A percentile compares a stretch with the other conserved stretches of the same genome.
These are phyloP conservation scores for Megathymus violae DNA, from an alignment of 1,140 invertebrate species.

Conservation along the genomic window DNA sequence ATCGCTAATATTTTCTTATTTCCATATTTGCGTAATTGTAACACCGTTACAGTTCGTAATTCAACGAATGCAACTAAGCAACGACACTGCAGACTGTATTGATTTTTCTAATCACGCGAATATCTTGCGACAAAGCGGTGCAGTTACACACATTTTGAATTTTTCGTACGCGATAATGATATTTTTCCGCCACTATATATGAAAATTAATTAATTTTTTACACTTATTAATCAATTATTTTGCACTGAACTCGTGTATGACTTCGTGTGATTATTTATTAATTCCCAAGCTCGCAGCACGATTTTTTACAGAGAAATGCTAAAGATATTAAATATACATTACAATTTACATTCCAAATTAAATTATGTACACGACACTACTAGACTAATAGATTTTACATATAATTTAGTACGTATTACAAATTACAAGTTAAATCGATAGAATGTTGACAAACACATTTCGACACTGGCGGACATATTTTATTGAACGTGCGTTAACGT, in stretches of 20 bases:
- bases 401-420: background rate
- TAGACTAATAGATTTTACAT: background rate
- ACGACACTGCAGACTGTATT: slow-evolving; percentile 69
- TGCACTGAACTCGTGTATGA: background rate
- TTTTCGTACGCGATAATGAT: slow-evolving; percentile 7
- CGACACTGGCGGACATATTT: slow-evolving; percentile 46
- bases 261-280: background rate
- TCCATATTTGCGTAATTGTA: slow-evolving; percentile 32
- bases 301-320: background rate
- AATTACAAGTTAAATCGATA: slow-evolving; percentile 54
- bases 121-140: slow-evolving; percentile 35
- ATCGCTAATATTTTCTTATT: slow-evolving; percentile 15
- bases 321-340: background rate
- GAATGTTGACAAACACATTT: slow-evolving; percentile 76
- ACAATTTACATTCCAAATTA: background rate
- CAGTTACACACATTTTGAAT: slow-evolving; percentile 39
- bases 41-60: slow-evolving; percentile 45
- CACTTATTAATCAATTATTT: background rate
- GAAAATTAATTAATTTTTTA: background rate
- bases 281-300: background rate
- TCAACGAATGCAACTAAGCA: slow-evolving; percentile 62
- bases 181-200: background rate
- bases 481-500: slow-evolving; percentile 38
- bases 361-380: background rate
- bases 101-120: slow-evolving; percentile 60